Evolutionary conservation across 1,140 invertebrate species (phyloP).

Genomic region (Drosophila persimilis): DNA sequence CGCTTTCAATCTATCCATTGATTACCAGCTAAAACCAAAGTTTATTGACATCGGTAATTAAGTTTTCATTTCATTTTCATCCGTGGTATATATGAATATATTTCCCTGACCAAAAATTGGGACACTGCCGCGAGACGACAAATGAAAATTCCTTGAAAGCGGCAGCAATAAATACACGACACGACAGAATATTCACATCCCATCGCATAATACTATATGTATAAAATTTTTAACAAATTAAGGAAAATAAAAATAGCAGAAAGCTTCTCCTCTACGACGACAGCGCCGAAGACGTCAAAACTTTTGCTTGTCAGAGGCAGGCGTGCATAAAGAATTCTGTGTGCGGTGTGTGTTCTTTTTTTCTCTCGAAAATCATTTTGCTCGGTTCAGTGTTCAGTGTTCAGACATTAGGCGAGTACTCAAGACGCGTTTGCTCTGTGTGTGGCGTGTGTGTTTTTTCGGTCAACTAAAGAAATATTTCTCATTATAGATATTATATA

Average conservation of each 20-base stretch:
- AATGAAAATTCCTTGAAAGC: conserved; percentile 49
- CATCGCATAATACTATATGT: background rate
- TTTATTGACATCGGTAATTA: conserved; percentile 63
- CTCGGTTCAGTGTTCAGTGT: conserved; percentile 66
- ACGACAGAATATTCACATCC: conserved; percentile 17
- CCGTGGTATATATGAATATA: conserved; percentile 1
- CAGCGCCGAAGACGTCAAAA: conserved; percentile 42
- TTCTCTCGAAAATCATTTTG: conserved; percentile 54
- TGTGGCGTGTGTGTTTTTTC: conserved; percentile 10
- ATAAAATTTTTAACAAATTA: conserved; percentile 42
- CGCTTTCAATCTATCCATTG: conserved; percentile 20
- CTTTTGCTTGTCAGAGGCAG: conserved; percentile 41
- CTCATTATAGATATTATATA: conserved; percentile 29
- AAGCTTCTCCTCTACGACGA: conserved; percentile 40
- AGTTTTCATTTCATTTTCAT: conserved; percentile 30
- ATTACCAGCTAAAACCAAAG: conserved; percentile 20
- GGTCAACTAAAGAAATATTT: conserved; percentile 13
- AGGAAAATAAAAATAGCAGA: conserved; percentile 62
- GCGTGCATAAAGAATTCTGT: conserved; percentile 43
- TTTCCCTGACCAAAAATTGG: conserved; percentile 31
- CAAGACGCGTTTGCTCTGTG: conserved; percentile 57
- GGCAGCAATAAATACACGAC: conserved; percentile 49
- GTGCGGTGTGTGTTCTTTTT: conserved; percentile 27
- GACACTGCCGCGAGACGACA: conserved; percentile 33
- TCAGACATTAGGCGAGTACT: conserved; percentile 56